Conservation (phyloP, 2,113 vertebrate genomes). For the Cisticola juncidis region DNA sequence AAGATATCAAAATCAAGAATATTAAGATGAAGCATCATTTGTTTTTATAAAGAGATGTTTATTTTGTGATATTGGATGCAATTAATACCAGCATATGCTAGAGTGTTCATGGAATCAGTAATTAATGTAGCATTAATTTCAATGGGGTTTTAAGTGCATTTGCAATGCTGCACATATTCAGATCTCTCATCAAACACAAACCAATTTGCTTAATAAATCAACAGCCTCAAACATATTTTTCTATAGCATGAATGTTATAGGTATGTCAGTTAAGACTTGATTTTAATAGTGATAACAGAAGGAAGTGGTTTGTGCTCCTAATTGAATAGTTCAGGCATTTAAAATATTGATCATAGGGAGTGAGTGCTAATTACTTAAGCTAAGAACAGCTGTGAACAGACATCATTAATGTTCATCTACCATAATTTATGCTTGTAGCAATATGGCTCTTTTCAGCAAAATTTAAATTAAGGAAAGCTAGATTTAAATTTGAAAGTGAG, state of each 20-base stretch:
- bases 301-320: slow-evolving; percentile 40
- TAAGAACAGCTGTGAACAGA: slow-evolving; percentile 75
- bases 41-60: slow-evolving; percentile 77
- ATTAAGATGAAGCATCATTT: slow-evolving; percentile 70
- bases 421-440: slow-evolving; percentile 69
- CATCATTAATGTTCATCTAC: slow-evolving; percentile 70
- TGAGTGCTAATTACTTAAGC: slow-evolving; percentile 67
- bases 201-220: slow-evolving; percentile 20
- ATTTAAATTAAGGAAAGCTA: slow-evolving; percentile 63
- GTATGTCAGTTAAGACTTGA: slow-evolving; percentile 12
- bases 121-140: slow-evolving; percentile 73
- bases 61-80: slow-evolving; percentile 73
- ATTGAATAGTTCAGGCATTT: slow-evolving; percentile 64
- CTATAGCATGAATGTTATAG: neutral
- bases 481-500: slow-evolving; percentile 67
- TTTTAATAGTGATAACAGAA: slow-evolving; percentile 39
- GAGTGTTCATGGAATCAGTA: slow-evolving; percentile 61
- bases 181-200: neutral
- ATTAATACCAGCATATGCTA: slow-evolving; percentile 77
- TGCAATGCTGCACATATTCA: neutral
- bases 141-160: slow-evolving; percentile 49
- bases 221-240: neutral
- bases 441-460: slow-evolving; percentile 72
- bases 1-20: slow-evolving; percentile 48
- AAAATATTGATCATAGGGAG: slow-evolving; percentile 51